Base-by-base conservation (phyloP, 1,140 invertebrate species). In the Lutraria rhynchaena region DNA sequence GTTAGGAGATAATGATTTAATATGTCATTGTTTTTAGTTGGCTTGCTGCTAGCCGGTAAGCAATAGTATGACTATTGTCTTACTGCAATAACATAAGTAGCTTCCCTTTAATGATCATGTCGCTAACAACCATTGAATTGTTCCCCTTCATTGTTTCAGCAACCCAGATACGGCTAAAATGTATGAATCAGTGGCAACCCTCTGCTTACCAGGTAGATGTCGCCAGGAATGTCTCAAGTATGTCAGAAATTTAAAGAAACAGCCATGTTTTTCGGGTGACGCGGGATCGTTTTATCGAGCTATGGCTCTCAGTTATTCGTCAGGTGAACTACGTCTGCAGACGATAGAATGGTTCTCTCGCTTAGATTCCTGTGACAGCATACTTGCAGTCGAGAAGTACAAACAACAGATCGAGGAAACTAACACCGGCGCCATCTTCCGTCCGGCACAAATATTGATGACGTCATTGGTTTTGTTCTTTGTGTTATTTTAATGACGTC, bases 241-340 rank as follows among this genome's bases (percentile, higher is more conserved):
- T 37, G 67, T 70, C 0, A 55, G 33, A 70, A 49, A 70, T 19
- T 44, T 70, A 9, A 51, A 70, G 49, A 17, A 55, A 31, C 67
- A 70, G 7, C 67, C 67, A 27, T 70, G 67, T 55, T 70, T 51
- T 27, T 55, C 46, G 17, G 67, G 67, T 5, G 67, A 70, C 44
- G 67, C 55, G 5, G 60, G 60, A 4, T 37, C 17, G 7, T 7
- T 29, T 7, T 27, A 22, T 17, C 44, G 27, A 24, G 7, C 22
- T 31, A 3, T 3, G 3, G 1, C 17, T 13, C 3, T 13, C 31
- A 13, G 27, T 17, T 4, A 19, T 29, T n/a, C n/a, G n/a, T n/a
- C n/a, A n/a, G 31, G n/a, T 19, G n/a, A 29, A 15, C 15, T 13
- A 15, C n/a, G 3, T 33, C 31, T 33, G 17, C 29, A 69, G 1